Percentiles rank a stretch among this genome's conserved stretches.
phyloP scores from a whole-genome alignment of 2,113 vertebrate genomes.

The Sitta europaea region DNA sequence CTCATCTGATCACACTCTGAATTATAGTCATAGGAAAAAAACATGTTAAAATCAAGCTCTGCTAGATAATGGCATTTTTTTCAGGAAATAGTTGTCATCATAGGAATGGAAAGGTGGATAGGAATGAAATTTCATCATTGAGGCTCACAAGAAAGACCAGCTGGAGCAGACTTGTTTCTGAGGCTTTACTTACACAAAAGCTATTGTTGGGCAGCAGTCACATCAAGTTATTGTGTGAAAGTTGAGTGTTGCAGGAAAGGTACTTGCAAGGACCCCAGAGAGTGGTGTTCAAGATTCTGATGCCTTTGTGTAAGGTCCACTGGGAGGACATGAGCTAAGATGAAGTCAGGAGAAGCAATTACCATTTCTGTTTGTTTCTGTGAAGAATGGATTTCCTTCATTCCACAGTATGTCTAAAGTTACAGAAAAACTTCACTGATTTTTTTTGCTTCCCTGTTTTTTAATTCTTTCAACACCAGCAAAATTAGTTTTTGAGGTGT shows the following conservation, averaged over 20 bases:
- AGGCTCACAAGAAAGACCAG: neutral
- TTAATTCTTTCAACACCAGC: neutral
- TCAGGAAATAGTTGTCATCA: neutral
- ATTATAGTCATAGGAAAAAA: neutral
- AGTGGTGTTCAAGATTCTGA: neutral
- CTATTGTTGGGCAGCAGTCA: neutral
- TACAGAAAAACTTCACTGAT: neutral
- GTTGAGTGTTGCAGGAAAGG: neutral
- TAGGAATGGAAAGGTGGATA: neutral
- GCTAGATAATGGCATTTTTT: neutral
- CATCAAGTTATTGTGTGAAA: neutral
- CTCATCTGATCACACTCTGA: neutral
- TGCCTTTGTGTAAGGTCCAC: neutral
- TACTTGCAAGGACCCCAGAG: neutral
- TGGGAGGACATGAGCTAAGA: neutral
- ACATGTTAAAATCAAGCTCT: neutral
- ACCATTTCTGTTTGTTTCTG: neutral
- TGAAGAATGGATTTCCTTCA: neutral
- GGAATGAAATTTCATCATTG: neutral
- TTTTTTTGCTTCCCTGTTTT: neutral
- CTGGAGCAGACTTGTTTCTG: neutral
- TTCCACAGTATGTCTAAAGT: neutral
- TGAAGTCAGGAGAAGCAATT: neutral
- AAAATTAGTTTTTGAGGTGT: neutral
- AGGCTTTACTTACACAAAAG: neutral